A percentile compares a stretch with the other conserved stretches of the same genome.
phyloP scores from a whole-genome alignment of 2,888 invertebrate species.

The Hybos culiciformis region DNA sequence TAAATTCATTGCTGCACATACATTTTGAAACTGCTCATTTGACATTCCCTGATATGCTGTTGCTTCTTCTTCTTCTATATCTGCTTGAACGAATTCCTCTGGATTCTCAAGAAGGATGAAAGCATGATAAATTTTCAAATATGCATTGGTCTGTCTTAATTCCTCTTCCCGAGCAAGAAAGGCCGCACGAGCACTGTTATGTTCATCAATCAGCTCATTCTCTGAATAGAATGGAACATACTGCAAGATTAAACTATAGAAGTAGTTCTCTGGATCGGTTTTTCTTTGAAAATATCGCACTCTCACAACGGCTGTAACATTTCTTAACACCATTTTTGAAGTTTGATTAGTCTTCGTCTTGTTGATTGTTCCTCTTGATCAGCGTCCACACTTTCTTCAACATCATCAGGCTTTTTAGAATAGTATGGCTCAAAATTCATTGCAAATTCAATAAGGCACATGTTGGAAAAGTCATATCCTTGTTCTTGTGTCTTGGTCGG shows the following conservation, averaged over 20 bases:
- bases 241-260: constrained; percentile 19
- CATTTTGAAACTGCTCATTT: no score
- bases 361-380: neutral
- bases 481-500: constrained; percentile 13
- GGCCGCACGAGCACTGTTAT: no score
- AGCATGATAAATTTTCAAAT: neutral
- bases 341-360: constrained; percentile 4
- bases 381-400: constrained; percentile 11
- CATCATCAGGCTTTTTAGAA: no score
- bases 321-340: constrained; percentile 12
- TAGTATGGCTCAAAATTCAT: no score
- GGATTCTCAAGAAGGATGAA: no score
- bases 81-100: no score
- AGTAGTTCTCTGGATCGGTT: constrained; percentile 21
- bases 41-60: no score
- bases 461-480: no score
- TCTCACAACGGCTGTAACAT: constrained; percentile 11
- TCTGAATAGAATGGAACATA: neutral
- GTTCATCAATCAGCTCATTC: constrained; percentile 3
- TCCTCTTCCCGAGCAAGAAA: no score
- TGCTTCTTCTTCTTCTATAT: no score
- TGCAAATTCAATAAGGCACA: no score
- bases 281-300: constrained; percentile 18
- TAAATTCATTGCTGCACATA: no score
- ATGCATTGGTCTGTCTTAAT: neutral